Base-by-base conservation (phyloP, 2,888 invertebrate species). In the Sipha maydis region DNA sequence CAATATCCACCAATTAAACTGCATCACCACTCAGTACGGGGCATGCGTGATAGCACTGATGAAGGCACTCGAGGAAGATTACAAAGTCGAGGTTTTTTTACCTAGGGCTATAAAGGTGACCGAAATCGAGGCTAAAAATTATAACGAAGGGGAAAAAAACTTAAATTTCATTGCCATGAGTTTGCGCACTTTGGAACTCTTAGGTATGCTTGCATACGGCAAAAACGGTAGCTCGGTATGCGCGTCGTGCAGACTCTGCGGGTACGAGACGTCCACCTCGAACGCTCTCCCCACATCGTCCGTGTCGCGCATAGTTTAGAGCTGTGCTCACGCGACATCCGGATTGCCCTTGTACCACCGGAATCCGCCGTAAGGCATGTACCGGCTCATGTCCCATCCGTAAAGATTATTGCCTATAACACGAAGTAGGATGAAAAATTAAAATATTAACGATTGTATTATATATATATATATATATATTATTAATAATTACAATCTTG, bases 401-500 rank as follows among this genome's bases (percentile, higher is more conserved):
- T 77, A 77, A 1, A 54, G 21, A 54, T 77, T 28, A 19, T 77
- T 31, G 28, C n/a, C 69, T 69, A 28, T 25, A 67, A 67, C 48
- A 48, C 7, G 11, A 9, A 48, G 11, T 48, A n/a, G 8, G 48
- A 9, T 48, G 48, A 11, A 9, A 9, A 48, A 9, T 48, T 9
- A 48, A 48, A 9, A 48, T 48, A 48, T 48, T 9, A 48, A 48
- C 11, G 11, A 48, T 9, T 48, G 7, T 9, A 9, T 48, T 48
- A 7, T 48, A n/a, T 48, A n/a, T n/a, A n/a, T n/a, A n/a, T n/a
- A n/a, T n/a, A n/a, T n/a, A n/a, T n/a, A n/a, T n/a, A n/a, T n/a
- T 48, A 48, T 48, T 61, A n/a, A 61, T 76, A 41, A 41, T 76
- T 48, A 76, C 76, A 41, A 41, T 76, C 76, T 48, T n/a, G 76